Evolutionary conservation across 2,113 vertebrate genomes (phyloP).

Genomic region (Camelus bactrianus): DNA sequence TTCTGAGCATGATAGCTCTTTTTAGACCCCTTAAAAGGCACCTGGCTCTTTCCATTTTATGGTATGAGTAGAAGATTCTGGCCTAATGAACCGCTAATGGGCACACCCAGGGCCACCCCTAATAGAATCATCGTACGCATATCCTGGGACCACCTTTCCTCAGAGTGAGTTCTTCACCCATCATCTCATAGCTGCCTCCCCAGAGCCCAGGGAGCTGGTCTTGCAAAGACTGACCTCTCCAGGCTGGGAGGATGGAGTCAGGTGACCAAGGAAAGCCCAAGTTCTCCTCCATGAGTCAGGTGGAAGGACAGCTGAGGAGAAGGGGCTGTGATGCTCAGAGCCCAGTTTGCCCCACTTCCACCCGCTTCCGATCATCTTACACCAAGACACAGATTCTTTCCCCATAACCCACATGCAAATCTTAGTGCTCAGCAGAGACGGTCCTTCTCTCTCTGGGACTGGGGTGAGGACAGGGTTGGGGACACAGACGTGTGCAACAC

Average conservation of each 20-base stretch:
- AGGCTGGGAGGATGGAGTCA: background rate
- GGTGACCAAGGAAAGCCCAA: background rate
- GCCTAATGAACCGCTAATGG: background rate
- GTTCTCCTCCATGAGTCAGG: background rate
- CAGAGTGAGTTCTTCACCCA: accelerated
- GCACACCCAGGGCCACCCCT: background rate
- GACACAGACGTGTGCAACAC: too few relatives aligned
- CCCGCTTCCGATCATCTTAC: background rate
- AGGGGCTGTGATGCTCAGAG: too few relatives aligned
- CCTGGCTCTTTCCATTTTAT: background rate
- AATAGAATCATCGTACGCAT: accelerated
- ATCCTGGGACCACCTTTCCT: background rate
- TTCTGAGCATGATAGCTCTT: background rate
- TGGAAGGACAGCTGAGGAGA: background rate
- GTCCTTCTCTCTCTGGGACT: background rate
- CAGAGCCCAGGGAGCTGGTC: background rate
- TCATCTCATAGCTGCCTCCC: background rate
- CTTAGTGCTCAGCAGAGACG: background rate
- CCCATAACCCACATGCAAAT: background rate
- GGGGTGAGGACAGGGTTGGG: accelerated
- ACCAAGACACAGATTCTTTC: background rate
- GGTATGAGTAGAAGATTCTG: background rate
- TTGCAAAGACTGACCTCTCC: background rate
- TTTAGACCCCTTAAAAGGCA: background rate
- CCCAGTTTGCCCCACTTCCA: background rate